Base-by-base conservation (phyloP, 1,140 invertebrate species). In the Leptopilina clavipes region DNA sequence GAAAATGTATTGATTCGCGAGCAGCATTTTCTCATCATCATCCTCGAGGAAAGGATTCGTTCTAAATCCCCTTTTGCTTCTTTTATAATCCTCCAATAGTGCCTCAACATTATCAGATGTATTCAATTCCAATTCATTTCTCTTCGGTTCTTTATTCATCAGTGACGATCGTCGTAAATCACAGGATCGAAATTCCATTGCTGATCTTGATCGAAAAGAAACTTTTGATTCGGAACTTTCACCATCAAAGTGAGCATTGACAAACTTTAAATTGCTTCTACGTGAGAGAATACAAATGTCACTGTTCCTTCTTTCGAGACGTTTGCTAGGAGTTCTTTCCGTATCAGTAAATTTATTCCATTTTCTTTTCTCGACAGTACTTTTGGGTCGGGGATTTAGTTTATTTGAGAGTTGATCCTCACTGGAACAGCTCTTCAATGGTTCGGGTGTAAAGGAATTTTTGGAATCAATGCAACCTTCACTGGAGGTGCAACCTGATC, bases 71-170 rank as follows among this genome's bases (percentile, higher is more conserved):
- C 91, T 91, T 81, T 94, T 94, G 70, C 91, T 92, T 22, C 91
- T 87, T 76, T 93, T 92, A 77, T 94, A 94, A 80, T 94, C 93
- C 3, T 88, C 91, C 82, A 94, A 86, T 48, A 94, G 82, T 31
- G 88, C 88, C 45, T 92, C 89, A 5, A 93, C 89, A 54, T 87
- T 85, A 12, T 86, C 84, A 5, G 80, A 73, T 1, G 78, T 18
- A 25, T 74, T 72, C 1, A 70, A 31, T 1, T 81, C 1, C 74
- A 79, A n/a, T 37, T 1, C n/a, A 1, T n/a, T n/a, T 31, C 12
- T 3, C n/a, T 71, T 19, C 9, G 3, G 11, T 3, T 19, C 31
- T n/a, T 56, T 45, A 19, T 73, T 78, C 72, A 12, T 70, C 3
- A 71, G 72, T 59, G 48, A 56, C 5, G 65, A 8, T 56, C 12